A percentile compares a stretch with the other conserved stretches of the same genome.
Conservation (phyloP, 2,888 invertebrate species). For the Dryomyza anilis region DNA sequence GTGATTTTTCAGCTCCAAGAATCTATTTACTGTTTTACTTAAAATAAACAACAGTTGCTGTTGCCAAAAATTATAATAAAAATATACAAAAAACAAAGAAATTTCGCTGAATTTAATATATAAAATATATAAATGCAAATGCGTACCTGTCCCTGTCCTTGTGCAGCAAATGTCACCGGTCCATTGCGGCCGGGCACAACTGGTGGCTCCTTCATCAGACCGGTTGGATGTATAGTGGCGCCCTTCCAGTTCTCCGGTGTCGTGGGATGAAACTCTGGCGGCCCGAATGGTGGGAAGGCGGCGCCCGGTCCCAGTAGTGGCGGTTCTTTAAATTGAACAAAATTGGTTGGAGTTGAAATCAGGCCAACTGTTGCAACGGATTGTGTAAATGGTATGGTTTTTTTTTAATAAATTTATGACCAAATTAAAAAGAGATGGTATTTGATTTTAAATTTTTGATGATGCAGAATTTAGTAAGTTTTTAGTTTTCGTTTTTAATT, state of each 20-base stretch:
- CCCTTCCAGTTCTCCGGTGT: slow-evolving; percentile 61
- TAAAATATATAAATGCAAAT: too few species aligned
- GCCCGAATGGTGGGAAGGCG: slow-evolving; percentile 59
- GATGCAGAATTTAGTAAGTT: too few species aligned
- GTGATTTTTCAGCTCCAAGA: too few species aligned
- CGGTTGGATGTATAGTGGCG: slow-evolving; percentile 61
- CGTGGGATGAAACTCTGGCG: slow-evolving; percentile 60
- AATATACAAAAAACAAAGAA: background rate
- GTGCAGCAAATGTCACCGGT: slow-evolving; percentile 58
- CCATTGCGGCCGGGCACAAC: slow-evolving; percentile 63
- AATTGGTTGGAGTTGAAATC: slow-evolving; percentile 53
- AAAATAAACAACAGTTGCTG: background rate
- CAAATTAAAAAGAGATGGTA: background rate
- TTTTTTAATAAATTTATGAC: background rate
- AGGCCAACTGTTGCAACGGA: slow-evolving; percentile 42
- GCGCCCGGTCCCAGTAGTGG: slow-evolving; percentile 61
- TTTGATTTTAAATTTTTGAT: background rate
- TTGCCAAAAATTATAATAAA: background rate
- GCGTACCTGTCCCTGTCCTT: slow-evolving; percentile 59
- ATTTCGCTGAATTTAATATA: too few species aligned
- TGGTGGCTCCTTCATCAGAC: slow-evolving; percentile 68
- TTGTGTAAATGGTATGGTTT: slow-evolving; percentile 1
- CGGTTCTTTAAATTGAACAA: slow-evolving; percentile 62
- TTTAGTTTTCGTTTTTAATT: too few species aligned
- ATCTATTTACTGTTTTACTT: too few species aligned